Evolutionary conservation across 2,888 invertebrate species (phyloP).

Genomic region (Geotrupes spiniger): DNA sequence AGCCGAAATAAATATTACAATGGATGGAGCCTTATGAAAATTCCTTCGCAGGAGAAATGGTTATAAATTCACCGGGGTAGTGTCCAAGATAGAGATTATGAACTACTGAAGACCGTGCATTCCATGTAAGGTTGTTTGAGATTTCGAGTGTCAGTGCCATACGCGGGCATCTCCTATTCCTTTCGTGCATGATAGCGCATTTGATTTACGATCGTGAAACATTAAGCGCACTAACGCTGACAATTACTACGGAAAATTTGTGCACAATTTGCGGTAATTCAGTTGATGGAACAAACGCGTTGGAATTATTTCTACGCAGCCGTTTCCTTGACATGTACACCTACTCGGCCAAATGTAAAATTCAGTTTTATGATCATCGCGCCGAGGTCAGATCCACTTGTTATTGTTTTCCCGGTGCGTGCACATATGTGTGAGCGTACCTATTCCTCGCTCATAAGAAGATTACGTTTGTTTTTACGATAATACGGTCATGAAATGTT

Average conservation of each 20-base stretch:
- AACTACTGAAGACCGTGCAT: constrained; percentile 21
- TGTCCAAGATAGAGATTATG: constrained; percentile 26
- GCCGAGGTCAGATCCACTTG: too few species aligned
- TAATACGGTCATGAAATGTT: constrained; percentile 28
- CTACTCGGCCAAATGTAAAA: too few species aligned
- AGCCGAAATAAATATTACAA: too few species aligned
- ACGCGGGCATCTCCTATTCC: constrained; percentile 10
- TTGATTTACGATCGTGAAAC: constrained; percentile 5
- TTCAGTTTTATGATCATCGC: too few species aligned
- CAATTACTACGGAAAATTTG: too few species aligned
- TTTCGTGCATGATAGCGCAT: constrained; percentile 1
- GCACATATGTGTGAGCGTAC: neutral
- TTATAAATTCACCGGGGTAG: constrained; percentile 25
- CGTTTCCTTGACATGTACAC: too few species aligned
- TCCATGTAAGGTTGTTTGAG: constrained; percentile 27
- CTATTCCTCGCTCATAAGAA: constrained; percentile 8
- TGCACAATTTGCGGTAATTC: too few species aligned
- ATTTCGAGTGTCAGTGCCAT: constrained; percentile 24
- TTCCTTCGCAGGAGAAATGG: constrained; percentile 17
- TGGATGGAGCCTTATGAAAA: too few species aligned
- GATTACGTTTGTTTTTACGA: constrained; percentile 22
- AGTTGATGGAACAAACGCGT: too few species aligned
- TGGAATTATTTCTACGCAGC: too few species aligned
- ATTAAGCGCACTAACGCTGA: too few species aligned
- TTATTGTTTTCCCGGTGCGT: neutral